Percentiles rank a stretch among this genome's conserved stretches.
Conservation (phyloP, 2,888 invertebrate species). For the Pegoplata infirma region DNA sequence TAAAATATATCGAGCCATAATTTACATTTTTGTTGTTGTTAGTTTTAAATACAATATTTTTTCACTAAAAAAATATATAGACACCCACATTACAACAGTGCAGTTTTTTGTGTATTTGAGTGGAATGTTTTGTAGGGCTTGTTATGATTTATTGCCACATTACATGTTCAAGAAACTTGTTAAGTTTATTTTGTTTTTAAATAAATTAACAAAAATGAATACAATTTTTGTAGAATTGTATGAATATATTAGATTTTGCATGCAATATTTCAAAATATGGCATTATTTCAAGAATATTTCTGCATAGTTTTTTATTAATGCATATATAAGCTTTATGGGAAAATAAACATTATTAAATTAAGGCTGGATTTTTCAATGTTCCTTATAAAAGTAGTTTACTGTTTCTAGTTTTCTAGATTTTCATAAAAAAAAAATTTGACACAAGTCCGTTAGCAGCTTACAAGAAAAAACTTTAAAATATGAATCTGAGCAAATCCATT, state of each 20-base stretch:
- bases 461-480: too few species aligned
- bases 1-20: constrained; percentile 57
- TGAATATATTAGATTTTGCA: not conserved
- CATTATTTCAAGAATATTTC: not conserved
- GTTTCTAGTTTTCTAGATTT: too few species aligned
- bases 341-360: not conserved
- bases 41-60: not conserved
- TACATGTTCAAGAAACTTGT: constrained; percentile 57
- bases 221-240: constrained; percentile 36
- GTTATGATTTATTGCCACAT: constrained; percentile 59
- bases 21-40: constrained; percentile 51
- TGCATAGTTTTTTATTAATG: not conserved
- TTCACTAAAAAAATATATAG: constrained; percentile 36
- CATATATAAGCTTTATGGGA: not conserved
- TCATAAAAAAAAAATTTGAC: too few species aligned
- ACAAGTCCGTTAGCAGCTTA: too few species aligned
- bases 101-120: constrained; percentile 28
- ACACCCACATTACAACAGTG: constrained; percentile 52
- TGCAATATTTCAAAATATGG: not conserved
- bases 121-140: constrained; percentile 45
- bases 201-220: not conserved
- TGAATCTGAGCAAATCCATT: too few species aligned
- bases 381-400: too few species aligned
- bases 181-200: constrained; percentile 29
- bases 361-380: too few species aligned